Conservation (phyloP, 2,797 vertebrate species). For the Sciurus carolinensis region DNA sequence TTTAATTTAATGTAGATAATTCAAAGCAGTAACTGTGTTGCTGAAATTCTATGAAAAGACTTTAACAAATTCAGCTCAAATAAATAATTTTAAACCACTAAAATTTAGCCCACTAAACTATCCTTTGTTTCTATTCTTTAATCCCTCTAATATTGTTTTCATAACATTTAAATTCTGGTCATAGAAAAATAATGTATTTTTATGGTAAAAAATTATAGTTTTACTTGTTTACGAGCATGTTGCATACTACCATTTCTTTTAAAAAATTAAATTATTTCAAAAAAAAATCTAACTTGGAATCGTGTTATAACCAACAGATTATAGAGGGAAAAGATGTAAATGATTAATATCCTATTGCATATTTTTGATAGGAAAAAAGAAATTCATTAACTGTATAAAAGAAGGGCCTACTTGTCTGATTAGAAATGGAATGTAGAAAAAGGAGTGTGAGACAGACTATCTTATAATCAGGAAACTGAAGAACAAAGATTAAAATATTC, state of each 20-base stretch:
- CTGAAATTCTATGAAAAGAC: constrained; percentile 26
- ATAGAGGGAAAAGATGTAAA: neutral
- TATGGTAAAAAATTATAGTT: constrained; percentile 47
- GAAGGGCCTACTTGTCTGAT: constrained; percentile 17
- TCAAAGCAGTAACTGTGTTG: constrained; percentile 47
- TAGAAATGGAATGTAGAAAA: constrained; percentile 38
- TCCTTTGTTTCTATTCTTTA: neutral
- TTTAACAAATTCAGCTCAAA: constrained; percentile 14
- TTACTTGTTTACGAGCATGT: constrained; percentile 39
- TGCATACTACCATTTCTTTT: constrained; percentile 19
- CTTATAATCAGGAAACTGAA: constrained; percentile 53
- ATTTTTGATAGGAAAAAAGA: constrained; percentile 26
- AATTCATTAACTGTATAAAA: constrained; percentile 31
- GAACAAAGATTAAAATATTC: constrained; percentile 52
- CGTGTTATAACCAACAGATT: constrained; percentile 45
- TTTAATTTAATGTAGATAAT: constrained; percentile 49
- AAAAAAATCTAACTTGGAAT: constrained; percentile 48
- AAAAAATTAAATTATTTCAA: constrained; percentile 60
- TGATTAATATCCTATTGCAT: constrained; percentile 22
- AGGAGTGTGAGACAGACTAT: neutral
- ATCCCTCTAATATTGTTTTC: constrained; percentile 53
- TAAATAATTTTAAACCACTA: constrained; percentile 33
- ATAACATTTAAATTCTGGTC: constrained; percentile 29
- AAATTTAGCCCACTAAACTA: constrained; percentile 46
- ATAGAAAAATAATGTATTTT: constrained; percentile 57